Percentiles rank a stretch among this genome's conserved stretches.
Evolutionary conservation across 2,888 invertebrate species (phyloP).

Genomic region (Acrobasis consociella): DNA sequence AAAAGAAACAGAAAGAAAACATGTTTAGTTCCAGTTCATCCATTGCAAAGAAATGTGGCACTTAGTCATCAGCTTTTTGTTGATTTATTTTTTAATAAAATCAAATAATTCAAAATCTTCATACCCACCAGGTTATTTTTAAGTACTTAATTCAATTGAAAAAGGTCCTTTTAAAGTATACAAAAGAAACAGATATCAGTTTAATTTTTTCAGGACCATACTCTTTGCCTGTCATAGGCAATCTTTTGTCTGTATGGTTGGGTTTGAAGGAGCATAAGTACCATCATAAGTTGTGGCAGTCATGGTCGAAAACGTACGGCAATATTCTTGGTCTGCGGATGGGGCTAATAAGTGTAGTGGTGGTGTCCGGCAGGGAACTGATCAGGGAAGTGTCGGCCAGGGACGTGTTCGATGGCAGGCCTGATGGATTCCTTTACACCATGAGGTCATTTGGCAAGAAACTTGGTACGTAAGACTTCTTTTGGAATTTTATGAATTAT

Average conservation of each 20-base stretch:
- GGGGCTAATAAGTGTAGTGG: slow-evolving; percentile 83
- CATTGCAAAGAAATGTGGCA: slow-evolving; percentile 40
- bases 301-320: slow-evolving; percentile 83
- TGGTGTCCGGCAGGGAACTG: slow-evolving; percentile 84
- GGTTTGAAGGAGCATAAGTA: slow-evolving; percentile 53
- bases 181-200: neutral
- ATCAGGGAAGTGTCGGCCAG: slow-evolving; percentile 84
- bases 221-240: slow-evolving; percentile 63
- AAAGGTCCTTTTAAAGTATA: slow-evolving; percentile 32
- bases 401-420: slow-evolving; percentile 88
- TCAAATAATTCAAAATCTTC: slow-evolving; percentile 32
- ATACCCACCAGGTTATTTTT: slow-evolving; percentile 49
- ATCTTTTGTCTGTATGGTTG: slow-evolving; percentile 59
- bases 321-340: slow-evolving; percentile 85
- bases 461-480: slow-evolving; percentile 76
- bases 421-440: slow-evolving; percentile 87
- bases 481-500: too few species aligned
- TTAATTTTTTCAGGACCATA: slow-evolving; percentile 58
- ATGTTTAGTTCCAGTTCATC: slow-evolving; percentile 22
- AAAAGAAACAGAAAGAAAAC: neutral
- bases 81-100: slow-evolving; percentile 36
- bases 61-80: slow-evolving; percentile 35
- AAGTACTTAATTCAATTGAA: slow-evolving; percentile 27
- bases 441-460: slow-evolving; percentile 86
- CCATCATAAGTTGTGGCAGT: slow-evolving; percentile 84